Evolutionary conservation across 2,113 vertebrate species (phyloP), one percentile per base, ranked within the genome.

Genomic region (Malurus alboscapulatus): DNA sequence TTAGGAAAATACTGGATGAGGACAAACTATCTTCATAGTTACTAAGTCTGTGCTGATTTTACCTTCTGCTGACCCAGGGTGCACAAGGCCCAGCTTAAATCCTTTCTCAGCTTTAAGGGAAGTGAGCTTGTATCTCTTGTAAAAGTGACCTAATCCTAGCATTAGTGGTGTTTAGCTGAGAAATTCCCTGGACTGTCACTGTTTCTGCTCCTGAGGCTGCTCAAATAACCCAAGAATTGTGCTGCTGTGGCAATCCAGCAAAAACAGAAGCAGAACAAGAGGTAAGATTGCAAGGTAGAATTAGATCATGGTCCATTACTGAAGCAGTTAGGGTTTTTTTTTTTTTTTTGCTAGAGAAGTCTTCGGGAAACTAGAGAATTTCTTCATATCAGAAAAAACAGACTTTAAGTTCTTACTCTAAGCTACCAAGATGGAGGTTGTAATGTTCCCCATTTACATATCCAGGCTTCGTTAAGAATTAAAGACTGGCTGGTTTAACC

Each of bases 291-390:
- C 13, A 12, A 18, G 24, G 8, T 21, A 63, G 58, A 84, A 78
- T 67, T 62, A 71, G 34, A 44, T 66, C 27, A 25, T 55, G 6
- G 26, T 6, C 27, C 1, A 0, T 30, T 59, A 36, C 17, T 40
- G 13, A 8, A 79, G 6, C 9, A 53, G 26, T 36, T 59, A 32
- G 19, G 20, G 1, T 2, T n/a, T n/a, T n/a, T n/a, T n/a, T 0
- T 12, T 16, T 11, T 16, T 11, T 42, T 42, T 67, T 2, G 27
- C 14, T 50, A 68, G 68, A 38, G 29, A 34, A 65, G 7, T 32
- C 42, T 77, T 84, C 27, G 53, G 40, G 19, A 81, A 71, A 74
- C 10, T 32, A 58, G 68, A 58, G 3, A 54, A 85, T 65, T 88
- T 29, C 16, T 78, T 91, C 24, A 29, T 45, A 30, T 36, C 51